phyloP scores from a whole-genome alignment of 2,888 invertebrate species.

The Andrena praecox region DNA sequence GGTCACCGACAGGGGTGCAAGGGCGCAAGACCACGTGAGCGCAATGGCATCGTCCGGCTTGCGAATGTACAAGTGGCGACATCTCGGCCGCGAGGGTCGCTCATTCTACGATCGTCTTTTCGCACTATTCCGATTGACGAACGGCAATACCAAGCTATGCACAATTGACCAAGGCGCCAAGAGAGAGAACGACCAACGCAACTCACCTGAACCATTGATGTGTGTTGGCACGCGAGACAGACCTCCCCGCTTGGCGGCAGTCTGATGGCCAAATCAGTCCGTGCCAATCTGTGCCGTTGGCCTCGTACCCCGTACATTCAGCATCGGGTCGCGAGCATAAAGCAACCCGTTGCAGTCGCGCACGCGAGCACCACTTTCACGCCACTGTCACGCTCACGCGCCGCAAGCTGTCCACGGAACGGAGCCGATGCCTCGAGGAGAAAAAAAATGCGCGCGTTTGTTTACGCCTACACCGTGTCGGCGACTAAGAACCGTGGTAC shows the following conservation, averaged over 20 bases:
- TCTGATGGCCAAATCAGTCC: conserved; percentile 70
- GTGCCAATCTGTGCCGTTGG: conserved; percentile 69
- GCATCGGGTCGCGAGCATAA: conserved; percentile 42
- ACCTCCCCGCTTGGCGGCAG: conserved; percentile 71
- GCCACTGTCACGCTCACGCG: conserved; percentile 52
- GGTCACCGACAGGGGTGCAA: conserved; percentile 31
- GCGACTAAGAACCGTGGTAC: conserved; percentile 31
- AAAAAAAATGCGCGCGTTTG: conserved; percentile 53
- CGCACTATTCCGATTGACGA: neutral
- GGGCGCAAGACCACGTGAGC: conserved; percentile 48
- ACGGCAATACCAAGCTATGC: neutral
- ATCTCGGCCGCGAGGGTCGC: conserved; percentile 53
- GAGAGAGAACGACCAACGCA: neutral
- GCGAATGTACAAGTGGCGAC: conserved; percentile 55
- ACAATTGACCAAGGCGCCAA: neutral
- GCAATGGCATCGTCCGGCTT: conserved; percentile 3
- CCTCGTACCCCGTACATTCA: conserved; percentile 75
- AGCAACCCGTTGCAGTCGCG: conserved; percentile 31
- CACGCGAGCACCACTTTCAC: conserved; percentile 46
- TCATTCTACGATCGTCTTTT: neutral
- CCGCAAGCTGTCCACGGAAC: conserved; percentile 20
- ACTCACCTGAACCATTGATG: conserved; percentile 83
- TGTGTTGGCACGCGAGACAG: conserved; percentile 75
- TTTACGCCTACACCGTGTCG: conserved; percentile 54
- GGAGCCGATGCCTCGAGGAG: conserved; percentile 1